phyloP scores from a whole-genome alignment of 2,113 vertebrate species.

The Oncorhynchus tshawytscha region DNA sequence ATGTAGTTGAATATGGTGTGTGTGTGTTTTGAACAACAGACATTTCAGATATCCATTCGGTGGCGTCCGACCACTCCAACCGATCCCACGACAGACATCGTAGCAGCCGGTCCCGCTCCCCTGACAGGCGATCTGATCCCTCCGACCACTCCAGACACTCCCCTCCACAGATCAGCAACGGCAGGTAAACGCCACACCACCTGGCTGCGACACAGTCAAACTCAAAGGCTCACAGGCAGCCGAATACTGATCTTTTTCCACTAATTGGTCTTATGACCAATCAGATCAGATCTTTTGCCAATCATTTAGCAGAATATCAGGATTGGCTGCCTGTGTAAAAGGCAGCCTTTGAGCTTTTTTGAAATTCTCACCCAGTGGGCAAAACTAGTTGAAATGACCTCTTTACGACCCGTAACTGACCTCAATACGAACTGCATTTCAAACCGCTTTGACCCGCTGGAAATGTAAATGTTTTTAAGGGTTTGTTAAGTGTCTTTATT shows the following conservation, averaged over 20 bases:
- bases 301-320: too few relatives aligned
- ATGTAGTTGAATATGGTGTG: not conserved
- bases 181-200: conserved; percentile 80
- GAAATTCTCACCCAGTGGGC: too few relatives aligned
- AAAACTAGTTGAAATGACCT: too few relatives aligned
- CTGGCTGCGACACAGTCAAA: not conserved
- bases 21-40: conserved; percentile 70
- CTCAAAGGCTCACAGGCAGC: too few relatives aligned
- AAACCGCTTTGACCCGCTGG: too few relatives aligned
- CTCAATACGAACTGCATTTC: not conserved
- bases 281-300: too few relatives aligned
- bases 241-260: too few relatives aligned
- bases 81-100: conserved; percentile 91
- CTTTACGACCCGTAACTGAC: too few relatives aligned
- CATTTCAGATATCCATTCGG: conserved; percentile 99
- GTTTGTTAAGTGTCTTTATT: not conserved
- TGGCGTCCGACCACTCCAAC: conserved; percentile 97
- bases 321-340: too few relatives aligned
- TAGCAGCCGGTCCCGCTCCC: conserved; percentile 91
- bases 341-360: too few relatives aligned
- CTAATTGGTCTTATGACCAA: too few relatives aligned
- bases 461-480: not conserved
- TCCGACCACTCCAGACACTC: conserved; percentile 96
- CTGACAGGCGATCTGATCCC: conserved; percentile 93
- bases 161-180: conserved; percentile 92